Evolutionary conservation across 2,888 invertebrate species (phyloP).

Genomic region (Plemyria rubiginata): DNA sequence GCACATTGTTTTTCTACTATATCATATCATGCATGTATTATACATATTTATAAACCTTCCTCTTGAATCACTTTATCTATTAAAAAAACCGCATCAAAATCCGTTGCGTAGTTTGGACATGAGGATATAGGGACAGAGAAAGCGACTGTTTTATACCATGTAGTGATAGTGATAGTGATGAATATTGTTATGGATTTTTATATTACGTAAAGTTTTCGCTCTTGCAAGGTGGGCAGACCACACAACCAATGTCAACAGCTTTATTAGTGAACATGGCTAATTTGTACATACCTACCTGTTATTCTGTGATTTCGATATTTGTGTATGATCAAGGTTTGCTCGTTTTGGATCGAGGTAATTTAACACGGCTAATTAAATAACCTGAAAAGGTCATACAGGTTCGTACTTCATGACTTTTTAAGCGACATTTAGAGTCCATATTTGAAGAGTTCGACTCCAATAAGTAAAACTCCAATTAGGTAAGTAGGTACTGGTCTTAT

Average conservation of each 20-base stretch:
- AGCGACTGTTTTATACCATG: background rate
- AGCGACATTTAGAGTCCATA: no score
- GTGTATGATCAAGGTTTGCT: background rate
- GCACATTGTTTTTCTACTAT: no score
- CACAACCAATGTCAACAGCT: slow-evolving; percentile 31
- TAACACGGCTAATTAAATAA: background rate
- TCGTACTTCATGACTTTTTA: background rate
- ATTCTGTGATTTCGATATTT: background rate
- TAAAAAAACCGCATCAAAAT: no score
- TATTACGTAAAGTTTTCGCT: slow-evolving; percentile 11
- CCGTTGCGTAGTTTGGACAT: no score
- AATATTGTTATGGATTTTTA: no score
- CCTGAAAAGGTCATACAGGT: background rate
- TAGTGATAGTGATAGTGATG: no score
- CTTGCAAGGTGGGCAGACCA: slow-evolving; percentile 29
- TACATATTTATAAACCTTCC: no score
- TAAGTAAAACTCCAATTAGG: no score
- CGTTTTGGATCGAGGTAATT: background rate
- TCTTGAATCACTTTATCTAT: no score
- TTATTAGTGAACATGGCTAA: slow-evolving; percentile 1
- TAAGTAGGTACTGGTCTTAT: no score
- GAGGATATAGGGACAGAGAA: slow-evolving; percentile 4
- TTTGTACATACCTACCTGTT: slow-evolving; percentile 8
- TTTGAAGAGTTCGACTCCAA: no score
- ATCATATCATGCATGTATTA: no score